Base-by-base conservation (phyloP, 2,888 invertebrate genomes). In the Tenthredo mesomela region DNA sequence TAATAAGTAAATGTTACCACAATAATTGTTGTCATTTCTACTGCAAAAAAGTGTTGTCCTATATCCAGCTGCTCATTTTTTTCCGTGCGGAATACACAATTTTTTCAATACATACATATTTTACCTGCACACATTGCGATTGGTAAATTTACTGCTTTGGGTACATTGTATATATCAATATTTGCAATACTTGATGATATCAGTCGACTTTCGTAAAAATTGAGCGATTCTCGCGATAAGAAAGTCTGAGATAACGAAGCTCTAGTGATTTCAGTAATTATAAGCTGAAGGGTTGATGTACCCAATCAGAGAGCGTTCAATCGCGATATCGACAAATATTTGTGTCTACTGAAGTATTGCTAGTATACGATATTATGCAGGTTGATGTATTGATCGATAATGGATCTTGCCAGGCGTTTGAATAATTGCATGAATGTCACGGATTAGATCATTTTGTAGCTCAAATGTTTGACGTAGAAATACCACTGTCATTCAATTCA, bases 371-470 rank as follows among this genome's bases (percentile, higher is more conserved):
- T 65, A 18, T 33, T 65, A 29, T 65, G 29, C 25, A 65, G 29
- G 65, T 65, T 29, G 65, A 65, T 65, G 29, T 65, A 65, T 65
- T 65, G 65, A 3, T 65, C 65, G 65, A 65, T 65, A 29, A 65
- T 65, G 12, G 21, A 65, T 29, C 9, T 15, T 29, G 65, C 10
- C 7, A 58, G 9, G 7, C n/a, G n/a, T 21, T 5, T 9, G 7
- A 21, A 7, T 61, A 61, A n/a, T 7, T 21, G 2, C 10, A 43
- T 43, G 2, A 43, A 43, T 43, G 10, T 10, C 10, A 10, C 1
- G 10, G 40, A 10, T 43, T 43, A 43, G 10, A 43, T 43, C 1
- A 43, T 43, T 10, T 12, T 12, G 47, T 10, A 43, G 12, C 43
- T 10, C 0, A 43, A 9, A 61, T 25, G 21, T 21, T 61, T 21